Conservation (phyloP, 1,140 invertebrate species). For the Eubasilissa regina region DNA sequence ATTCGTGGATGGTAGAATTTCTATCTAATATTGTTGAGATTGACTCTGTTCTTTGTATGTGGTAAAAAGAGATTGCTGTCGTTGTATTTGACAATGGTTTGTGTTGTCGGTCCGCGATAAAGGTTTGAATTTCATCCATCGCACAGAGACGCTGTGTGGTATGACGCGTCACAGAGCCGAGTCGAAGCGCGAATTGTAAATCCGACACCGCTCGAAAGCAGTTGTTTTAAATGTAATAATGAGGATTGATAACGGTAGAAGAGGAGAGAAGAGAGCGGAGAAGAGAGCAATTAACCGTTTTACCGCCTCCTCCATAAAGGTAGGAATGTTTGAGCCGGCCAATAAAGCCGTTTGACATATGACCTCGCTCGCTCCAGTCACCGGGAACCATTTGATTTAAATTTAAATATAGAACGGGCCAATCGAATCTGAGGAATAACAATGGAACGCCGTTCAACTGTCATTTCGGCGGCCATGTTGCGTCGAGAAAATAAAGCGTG, state of each 20-base stretch:
- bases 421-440: slow-evolving; percentile 19
- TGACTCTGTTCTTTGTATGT: too few species aligned
- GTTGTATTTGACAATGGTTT: too few species aligned
- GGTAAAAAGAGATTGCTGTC: too few species aligned
- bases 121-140: too few species aligned
- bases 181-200: too few species aligned
- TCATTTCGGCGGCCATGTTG: slow-evolving; percentile 30
- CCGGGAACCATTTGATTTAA: slow-evolving; percentile 18
- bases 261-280: neutral
- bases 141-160: too few species aligned
- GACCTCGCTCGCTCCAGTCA: slow-evolving; percentile 27
- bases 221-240: neutral
- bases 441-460: slow-evolving; percentile 7
- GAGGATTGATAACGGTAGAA: slow-evolving; percentile 9
- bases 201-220: too few species aligned
- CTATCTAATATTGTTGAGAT: too few species aligned
- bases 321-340: slow-evolving; percentile 35
- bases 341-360: slow-evolving; percentile 44
- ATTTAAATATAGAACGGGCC: slow-evolving; percentile 43
- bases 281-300: slow-evolving; percentile 17
- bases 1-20: too few species aligned
- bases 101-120: too few species aligned
- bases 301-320: slow-evolving; percentile 10
- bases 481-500: neutral
- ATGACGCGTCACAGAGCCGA: too few species aligned